A percentile compares a stretch with the other conserved stretches of the same genome.
phyloP scores from a whole-genome alignment of 2,113 vertebrate genomes.

The Oryzias woworae region DNA sequence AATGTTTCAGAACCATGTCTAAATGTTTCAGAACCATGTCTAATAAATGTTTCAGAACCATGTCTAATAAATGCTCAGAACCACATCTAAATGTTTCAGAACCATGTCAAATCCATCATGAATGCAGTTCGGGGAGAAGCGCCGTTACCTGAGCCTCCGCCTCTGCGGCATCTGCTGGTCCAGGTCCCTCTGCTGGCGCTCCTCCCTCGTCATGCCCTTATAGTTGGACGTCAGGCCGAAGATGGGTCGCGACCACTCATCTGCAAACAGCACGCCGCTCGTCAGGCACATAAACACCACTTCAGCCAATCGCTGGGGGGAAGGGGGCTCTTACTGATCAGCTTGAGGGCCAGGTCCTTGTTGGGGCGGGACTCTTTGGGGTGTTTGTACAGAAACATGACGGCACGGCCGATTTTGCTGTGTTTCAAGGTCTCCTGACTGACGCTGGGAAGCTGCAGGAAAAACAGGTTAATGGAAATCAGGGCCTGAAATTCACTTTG shows the following conservation, averaged over 20 bases:
- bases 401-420: conserved; percentile 94
- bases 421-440: conserved; percentile 98
- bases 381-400: conserved; percentile 99
- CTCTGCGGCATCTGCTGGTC: conserved; percentile 95
- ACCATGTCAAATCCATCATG: no score
- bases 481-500: no score
- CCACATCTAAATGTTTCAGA: no score
- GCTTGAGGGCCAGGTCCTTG: conserved; percentile 96
- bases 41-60: no score
- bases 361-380: conserved; percentile 94
- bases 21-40: no score
- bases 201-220: conserved; percentile 97
- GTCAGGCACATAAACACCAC: not conserved
- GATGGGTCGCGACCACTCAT: conserved; percentile 98
- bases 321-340: conserved; percentile 87
- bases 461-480: not conserved
- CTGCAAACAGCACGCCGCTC: conserved; percentile 52
- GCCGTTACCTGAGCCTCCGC: conserved; percentile 84
- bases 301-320: no score
- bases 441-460: conserved; percentile 89
- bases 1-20: no score
- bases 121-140: no score
- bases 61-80: no score
- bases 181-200: conserved; percentile 94
- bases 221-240: conserved; percentile 98